Base-by-base conservation (phyloP, 2,888 invertebrate species). In the Troides helena region DNA sequence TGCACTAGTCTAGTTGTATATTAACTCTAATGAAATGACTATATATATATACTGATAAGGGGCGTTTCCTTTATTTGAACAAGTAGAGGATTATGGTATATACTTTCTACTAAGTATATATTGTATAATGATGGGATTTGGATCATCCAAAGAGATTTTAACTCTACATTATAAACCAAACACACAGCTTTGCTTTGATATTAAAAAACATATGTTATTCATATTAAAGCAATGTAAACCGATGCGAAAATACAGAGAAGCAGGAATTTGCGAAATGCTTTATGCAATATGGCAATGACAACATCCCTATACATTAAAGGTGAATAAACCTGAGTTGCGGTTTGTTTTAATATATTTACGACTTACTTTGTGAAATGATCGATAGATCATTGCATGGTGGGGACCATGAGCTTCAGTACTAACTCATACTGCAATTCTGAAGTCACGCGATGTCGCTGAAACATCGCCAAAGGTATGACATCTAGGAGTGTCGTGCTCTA, bases 321-420 rank as follows among this genome's bases (percentile, higher is more conserved):
- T 61, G 61, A 68, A 65, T 76, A 75, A 75, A 76, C 76, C 74
- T 81, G 78, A 78, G 81, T 77, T 76, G 78, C 78, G 75, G 77
- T 76, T 80, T 81, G 82, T 82, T 80, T 82, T 82, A 81, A 80
- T 84, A 81, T 87, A 88, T 89, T 88, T 88, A 89, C 85, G 82
- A 88, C 84, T 87, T 88, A 88, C 89, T 90, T 87, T 81, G 86
- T 86, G 84, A 87, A 88, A 88, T 86, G 84, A 78, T 80, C 83
- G 74, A 82, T 89, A 86, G 85, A 89, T 88, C 88, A 86, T 84
- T 78, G 81, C 81, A 81, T 82, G 39, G 39, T 39, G 10, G 39
- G 76, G 85, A 88, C 89, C 70, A 85, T 70, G 73, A 72, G 80
- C 80, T 75, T 72, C 77, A 76, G 76, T 76, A 72, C 62, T 67